phyloP scores from a whole-genome alignment of 2,113 vertebrate species.

The Sinocyclocheilus anshuiensis region DNA sequence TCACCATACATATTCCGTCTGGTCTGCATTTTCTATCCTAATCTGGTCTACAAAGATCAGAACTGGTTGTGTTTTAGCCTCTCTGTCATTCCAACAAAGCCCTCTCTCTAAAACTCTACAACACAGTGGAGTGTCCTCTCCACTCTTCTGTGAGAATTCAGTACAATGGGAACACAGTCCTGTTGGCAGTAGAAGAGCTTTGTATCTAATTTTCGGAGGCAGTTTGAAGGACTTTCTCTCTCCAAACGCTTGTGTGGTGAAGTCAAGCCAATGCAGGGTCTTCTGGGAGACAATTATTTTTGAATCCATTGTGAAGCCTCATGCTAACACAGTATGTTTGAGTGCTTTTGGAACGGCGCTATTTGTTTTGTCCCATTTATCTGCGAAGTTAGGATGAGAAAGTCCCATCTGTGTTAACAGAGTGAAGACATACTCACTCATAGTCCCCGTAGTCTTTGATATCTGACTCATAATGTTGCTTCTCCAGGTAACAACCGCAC shows the following conservation, averaged over 20 bases:
- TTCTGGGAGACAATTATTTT: conserved; percentile 64
- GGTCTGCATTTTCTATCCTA: not conserved
- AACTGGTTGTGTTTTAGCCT: not conserved
- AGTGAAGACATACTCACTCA: not conserved
- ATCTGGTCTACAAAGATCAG: not conserved
- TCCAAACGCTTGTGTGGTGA: conserved; percentile 21
- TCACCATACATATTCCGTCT: not conserved
- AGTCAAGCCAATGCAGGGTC: conserved; percentile 56
- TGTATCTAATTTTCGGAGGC: conserved; percentile 42
- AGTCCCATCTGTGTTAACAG: conserved; percentile 39
- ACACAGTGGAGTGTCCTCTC: conserved; percentile 20
- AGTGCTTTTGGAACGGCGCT: conserved; percentile 48
- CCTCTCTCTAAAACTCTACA: conserved; percentile 21
- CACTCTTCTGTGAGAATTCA: conserved; percentile 10
- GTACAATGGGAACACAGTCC: conserved; percentile 29
- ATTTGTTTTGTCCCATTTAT: conserved; percentile 55
- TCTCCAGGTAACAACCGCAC: not conserved
- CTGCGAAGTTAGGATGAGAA: conserved; percentile 50
- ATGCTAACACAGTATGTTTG: conserved; percentile 54
- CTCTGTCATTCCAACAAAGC: not conserved
- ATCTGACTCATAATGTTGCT: conserved; percentile 5
- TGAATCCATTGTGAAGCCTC: conserved; percentile 57
- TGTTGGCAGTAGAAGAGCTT: not conserved
- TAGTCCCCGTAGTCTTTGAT: conserved; percentile 6
- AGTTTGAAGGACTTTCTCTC: conserved; percentile 41